Evolutionary conservation across 2,888 invertebrate genomes (phyloP).

Genomic region (Aspidiotus rigidus): DNA sequence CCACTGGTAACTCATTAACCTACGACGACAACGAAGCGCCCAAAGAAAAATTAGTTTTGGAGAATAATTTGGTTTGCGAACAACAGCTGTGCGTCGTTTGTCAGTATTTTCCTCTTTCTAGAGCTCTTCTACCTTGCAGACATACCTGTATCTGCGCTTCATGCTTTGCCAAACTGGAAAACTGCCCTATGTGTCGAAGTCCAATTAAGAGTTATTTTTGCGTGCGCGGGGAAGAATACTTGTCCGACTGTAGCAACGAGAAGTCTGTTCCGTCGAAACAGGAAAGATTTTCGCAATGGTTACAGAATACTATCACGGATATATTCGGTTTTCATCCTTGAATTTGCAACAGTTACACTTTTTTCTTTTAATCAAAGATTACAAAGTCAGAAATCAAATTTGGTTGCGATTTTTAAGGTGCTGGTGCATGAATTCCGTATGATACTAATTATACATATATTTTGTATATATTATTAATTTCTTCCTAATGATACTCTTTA

Average conservation of each 20-base stretch:
- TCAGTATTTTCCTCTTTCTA: conserved; percentile 64
- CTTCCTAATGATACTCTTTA: neutral
- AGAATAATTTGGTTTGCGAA: conserved; percentile 43
- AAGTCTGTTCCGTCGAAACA: conserved; percentile 45
- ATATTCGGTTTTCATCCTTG: conserved; percentile 56
- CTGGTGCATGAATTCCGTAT: neutral
- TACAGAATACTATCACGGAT: conserved; percentile 61
- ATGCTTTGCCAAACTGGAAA: conserved; percentile 69
- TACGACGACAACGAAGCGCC: conserved; percentile 45
- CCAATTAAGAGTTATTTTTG: conserved; percentile 76
- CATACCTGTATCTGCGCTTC: conserved; percentile 77
- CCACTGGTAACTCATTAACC: conserved; percentile 55
- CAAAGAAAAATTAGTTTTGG: conserved; percentile 39
- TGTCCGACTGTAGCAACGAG: conserved; percentile 47
- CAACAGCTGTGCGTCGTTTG: conserved; percentile 72
- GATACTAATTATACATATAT: neutral
- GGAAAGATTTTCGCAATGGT: conserved; percentile 43
- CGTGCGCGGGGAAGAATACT: conserved; percentile 66
- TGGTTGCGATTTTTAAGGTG: conserved; percentile 11
- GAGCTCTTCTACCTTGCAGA: conserved; percentile 72
- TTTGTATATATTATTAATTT: neutral
- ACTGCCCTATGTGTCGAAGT: conserved; percentile 79
- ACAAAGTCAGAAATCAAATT: conserved; percentile 14
- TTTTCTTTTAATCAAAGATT: conserved; percentile 19
- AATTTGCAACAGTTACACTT: neutral